Base-by-base conservation (phyloP, 2,888 invertebrate genomes). In the Melinopterus prodromus region DNA sequence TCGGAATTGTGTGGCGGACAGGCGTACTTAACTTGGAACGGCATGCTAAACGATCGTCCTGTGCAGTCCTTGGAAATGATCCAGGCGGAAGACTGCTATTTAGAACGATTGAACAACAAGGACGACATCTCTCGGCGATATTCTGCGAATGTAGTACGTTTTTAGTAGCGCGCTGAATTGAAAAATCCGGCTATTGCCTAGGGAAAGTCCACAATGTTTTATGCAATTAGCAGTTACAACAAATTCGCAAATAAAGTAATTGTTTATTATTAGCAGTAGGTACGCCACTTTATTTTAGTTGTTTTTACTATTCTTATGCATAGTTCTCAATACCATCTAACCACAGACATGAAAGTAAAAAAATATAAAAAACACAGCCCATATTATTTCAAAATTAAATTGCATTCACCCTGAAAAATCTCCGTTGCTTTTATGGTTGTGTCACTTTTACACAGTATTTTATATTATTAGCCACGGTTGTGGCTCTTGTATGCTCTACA, bases 1-100 rank as follows among this genome's bases (percentile, higher is more conserved):
- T 53, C 53, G 53, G 53, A 53, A 53, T 53, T 53, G 53, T 53
- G 53, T 53, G 53, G 53, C 53, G 53, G 53, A 53, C 53, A 53
- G 53, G 53, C 53, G 53, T 53, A 53, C 53, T 53, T 53, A 53
- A 53, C 53, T 53, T 53, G 53, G 53, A 53, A 53, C 53, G 53
- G 53, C 53, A 53, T 53, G 53, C 53, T 53, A 53, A 53, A 53
- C 53, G 53, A 53, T 53, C 53, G 53, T 53, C 53, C 53, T 53
- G 53, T 53, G 53, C 53, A 53, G 53, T 53, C 7, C 5, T 53
- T 53, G 9, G 53, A 53, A 53, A 53, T 53, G 53, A 53, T 53
- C 53, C 53, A 12, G 12, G 53, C 53, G 53, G 53, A 7, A 53
- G 53, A 53, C 9, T 53, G 53, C 53, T 53, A 53, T 53, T 53